Evolutionary conservation across 1,140 invertebrate genomes (phyloP).

Genomic region (Monomorium pharaonis): DNA sequence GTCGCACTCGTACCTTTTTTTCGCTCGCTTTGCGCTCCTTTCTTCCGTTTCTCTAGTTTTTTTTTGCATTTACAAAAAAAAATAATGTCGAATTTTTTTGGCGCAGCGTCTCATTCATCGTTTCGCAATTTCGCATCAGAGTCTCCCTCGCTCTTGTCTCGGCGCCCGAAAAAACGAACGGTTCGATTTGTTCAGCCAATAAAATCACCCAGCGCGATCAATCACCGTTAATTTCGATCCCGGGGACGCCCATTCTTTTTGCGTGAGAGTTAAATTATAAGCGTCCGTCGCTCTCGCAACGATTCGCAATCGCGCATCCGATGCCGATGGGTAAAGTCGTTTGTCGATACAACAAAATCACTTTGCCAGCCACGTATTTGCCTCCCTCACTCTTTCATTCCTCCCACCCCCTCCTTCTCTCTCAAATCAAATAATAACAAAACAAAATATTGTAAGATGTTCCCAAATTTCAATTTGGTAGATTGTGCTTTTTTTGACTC

Average conservation of each 20-base stretch:
- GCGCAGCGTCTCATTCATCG: slow-evolving; percentile 36
- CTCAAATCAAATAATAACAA: slow-evolving; percentile 34
- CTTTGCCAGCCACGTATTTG: slow-evolving; percentile 34
- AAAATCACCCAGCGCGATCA: slow-evolving; percentile 58
- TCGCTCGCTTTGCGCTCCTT: not conserved
- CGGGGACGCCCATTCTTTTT: slow-evolving; percentile 50
- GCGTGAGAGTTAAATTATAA: slow-evolving; percentile 51
- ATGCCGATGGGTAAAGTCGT: slow-evolving; percentile 42
- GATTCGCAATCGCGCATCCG: slow-evolving; percentile 43
- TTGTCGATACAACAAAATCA: slow-evolving; percentile 63
- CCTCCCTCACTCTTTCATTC: too few relatives aligned
- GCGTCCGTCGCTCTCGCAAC: slow-evolving; percentile 35
- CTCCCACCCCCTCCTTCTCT: not conserved
- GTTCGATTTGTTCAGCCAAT: slow-evolving; percentile 53
- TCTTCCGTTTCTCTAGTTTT: not conserved
- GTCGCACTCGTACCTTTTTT: not conserved
- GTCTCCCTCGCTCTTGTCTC: slow-evolving; percentile 22
- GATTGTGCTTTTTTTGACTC: not conserved
- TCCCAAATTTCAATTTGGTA: not conserved
- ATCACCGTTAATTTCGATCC: slow-evolving; percentile 57
- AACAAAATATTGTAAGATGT: not conserved
- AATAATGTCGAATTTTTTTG: slow-evolving; percentile 30
- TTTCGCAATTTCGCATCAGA: slow-evolving; percentile 47
- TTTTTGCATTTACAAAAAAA: slow-evolving; percentile 43
- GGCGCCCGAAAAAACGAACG: slow-evolving; percentile 21